Conservation (phyloP, 2,888 invertebrate genomes). For the Cataglyphis albicans region DNA sequence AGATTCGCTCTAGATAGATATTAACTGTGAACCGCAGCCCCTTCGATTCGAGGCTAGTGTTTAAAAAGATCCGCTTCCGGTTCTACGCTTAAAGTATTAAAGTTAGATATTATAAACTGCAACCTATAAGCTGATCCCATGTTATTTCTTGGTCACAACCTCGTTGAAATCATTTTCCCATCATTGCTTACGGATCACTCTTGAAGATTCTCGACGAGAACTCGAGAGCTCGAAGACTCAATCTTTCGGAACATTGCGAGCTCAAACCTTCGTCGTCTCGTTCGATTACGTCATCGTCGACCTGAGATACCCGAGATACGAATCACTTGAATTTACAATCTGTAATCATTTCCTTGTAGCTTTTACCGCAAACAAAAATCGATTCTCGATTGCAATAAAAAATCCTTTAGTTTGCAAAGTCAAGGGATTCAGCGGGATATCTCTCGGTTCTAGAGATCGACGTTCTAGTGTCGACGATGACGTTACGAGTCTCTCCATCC, state of each 20-base stretch:
- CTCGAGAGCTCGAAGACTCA: conserved; percentile 51
- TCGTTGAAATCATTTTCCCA: conserved; percentile 55
- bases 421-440: neutral
- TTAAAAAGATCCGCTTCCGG: conserved; percentile 67
- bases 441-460: neutral
- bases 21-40: conserved; percentile 43
- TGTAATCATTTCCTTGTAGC: neutral
- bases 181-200: conserved; percentile 39
- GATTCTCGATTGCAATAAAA: neutral
- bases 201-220: conserved; percentile 71
- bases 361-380: conserved; percentile 8
- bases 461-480: conserved; percentile 42
- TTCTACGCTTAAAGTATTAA: conserved; percentile 72
- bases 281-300: conserved; percentile 45
- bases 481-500: conserved; percentile 68
- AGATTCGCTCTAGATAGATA: conserved; percentile 28
- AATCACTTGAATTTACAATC: neutral
- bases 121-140: conserved; percentile 84
- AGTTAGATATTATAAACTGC: conserved; percentile 82
- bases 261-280: conserved; percentile 51
- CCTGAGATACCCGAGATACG: neutral
- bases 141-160: conserved; percentile 84
- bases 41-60: conserved; percentile 48
- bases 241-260: conserved; percentile 35
- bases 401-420: neutral